Conservation (phyloP, 2,888 invertebrate species). For the Mesorhabditis sp. region DNA sequence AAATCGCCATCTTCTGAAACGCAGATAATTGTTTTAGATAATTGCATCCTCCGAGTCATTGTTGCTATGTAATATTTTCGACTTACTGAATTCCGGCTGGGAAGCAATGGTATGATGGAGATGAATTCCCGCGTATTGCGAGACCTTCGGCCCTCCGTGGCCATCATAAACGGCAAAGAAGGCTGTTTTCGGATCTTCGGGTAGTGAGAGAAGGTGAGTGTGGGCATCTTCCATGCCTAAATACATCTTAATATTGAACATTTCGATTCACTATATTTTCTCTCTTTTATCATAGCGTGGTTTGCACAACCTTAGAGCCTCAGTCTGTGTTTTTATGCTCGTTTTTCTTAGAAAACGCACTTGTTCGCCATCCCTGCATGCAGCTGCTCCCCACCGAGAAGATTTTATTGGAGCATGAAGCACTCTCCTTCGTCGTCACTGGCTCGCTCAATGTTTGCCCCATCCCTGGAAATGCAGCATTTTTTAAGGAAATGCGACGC, state of each 20-base stretch:
- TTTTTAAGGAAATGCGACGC: background rate
- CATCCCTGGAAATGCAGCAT: conserved; percentile 66
- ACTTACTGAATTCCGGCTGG: conserved; percentile 54
- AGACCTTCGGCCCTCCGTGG: conserved; percentile 71
- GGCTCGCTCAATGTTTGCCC: conserved; percentile 96
- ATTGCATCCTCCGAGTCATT: background rate
- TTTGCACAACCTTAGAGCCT: background rate
- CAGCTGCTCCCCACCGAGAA: conserved; percentile 83
- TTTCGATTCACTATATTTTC: background rate
- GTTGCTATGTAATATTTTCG: background rate
- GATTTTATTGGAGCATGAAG: conserved; percentile 47
- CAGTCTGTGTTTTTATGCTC: background rate
- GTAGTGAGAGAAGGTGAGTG: conserved; percentile 80
- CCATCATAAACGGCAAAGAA: conserved; percentile 97
- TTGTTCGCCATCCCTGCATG: conserved; percentile 99
- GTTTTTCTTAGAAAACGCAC: conserved; percentile 59
- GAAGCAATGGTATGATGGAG: conserved; percentile 85
- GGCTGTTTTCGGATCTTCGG: conserved; percentile 82
- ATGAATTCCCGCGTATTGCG: conserved; percentile 90
- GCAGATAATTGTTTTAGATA: conserved; percentile 7
- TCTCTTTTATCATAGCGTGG: background rate
- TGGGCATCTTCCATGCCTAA: conserved; percentile 93
- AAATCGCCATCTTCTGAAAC: conserved; percentile 72
- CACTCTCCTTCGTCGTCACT: conserved; percentile 69
- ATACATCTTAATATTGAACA: conserved; percentile 9